These are phyloP conservation scores for Glandiceps talaboti DNA, from an alignment of 53 echinoderm and acorn worm genomes.

Conservation along the genomic window DNA sequence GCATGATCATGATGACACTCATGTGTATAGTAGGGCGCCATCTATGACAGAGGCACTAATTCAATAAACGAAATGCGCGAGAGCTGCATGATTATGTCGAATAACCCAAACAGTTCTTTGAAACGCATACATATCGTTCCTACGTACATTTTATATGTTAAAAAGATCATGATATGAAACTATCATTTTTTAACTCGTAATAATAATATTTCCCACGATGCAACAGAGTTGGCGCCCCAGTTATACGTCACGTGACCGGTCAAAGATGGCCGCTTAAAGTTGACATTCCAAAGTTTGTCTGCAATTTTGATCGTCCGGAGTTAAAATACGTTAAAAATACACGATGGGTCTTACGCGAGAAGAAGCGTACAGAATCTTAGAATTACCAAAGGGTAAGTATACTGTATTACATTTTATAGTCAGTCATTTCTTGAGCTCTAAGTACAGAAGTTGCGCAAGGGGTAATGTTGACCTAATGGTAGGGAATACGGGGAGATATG, in stretches of 20 bases:
- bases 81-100: too few relatives aligned
- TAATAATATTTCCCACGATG: neutral
- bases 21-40: too few relatives aligned
- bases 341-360: conserved; percentile 17
- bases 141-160: too few relatives aligned
- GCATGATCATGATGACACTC: too few relatives aligned
- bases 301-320: neutral
- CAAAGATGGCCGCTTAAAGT: neutral
- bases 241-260: neutral
- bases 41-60: too few relatives aligned
- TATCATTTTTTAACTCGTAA: too few relatives aligned
- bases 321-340: neutral
- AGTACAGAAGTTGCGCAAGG: neutral
- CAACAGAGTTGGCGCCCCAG: neutral
- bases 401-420: too few relatives aligned
- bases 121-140: too few relatives aligned
- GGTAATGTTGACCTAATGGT: neutral
- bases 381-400: conserved; percentile 9
- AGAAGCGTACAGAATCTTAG: conserved; percentile 12
- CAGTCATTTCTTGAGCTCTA: neutral
- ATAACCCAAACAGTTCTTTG: too few relatives aligned
- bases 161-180: too few relatives aligned
- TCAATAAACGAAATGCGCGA: too few relatives aligned
- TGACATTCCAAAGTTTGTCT: neutral
- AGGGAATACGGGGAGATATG: too few relatives aligned